Evolutionary conservation across 2,113 vertebrate genomes (phyloP).

Genomic region (Anseranas semipalmata): DNA sequence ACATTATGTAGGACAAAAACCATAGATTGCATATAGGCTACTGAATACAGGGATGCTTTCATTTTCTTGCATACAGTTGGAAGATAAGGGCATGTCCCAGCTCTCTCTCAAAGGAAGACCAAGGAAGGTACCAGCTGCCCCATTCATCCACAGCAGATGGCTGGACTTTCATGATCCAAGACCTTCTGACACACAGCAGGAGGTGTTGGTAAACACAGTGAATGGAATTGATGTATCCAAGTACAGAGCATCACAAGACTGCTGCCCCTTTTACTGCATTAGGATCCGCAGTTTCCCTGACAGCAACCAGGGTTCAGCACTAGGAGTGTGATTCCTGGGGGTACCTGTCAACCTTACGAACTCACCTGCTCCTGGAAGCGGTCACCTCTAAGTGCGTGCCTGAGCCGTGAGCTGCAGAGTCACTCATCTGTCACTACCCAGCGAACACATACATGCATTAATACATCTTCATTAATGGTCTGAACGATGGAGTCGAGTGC

Average conservation of each 20-base stretch:
- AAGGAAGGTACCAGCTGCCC: not conserved
- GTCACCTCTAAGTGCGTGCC: not conserved
- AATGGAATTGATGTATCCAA: not conserved
- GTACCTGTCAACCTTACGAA: not conserved
- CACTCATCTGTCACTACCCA: not conserved
- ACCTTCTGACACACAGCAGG: not conserved
- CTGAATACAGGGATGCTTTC: not conserved
- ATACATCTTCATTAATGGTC: not conserved
- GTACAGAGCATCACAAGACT: not conserved
- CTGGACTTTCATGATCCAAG: not conserved
- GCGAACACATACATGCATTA: accelerated
- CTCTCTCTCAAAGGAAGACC: not conserved
- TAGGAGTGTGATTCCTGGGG: not conserved
- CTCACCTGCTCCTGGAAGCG: not conserved
- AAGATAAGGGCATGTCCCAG: not conserved
- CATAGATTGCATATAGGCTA: not conserved
- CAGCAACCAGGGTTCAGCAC: not conserved
- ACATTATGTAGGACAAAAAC: not conserved
- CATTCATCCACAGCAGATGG: not conserved
- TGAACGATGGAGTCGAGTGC: not conserved
- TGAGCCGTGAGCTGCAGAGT: not conserved
- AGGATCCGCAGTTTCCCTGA: not conserved
- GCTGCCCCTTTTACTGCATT: not conserved
- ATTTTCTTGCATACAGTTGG: not conserved
- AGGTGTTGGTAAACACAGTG: not conserved